phyloP scores from a whole-genome alignment of 2,888 invertebrate species.

The Lithophane semibrunnea region DNA sequence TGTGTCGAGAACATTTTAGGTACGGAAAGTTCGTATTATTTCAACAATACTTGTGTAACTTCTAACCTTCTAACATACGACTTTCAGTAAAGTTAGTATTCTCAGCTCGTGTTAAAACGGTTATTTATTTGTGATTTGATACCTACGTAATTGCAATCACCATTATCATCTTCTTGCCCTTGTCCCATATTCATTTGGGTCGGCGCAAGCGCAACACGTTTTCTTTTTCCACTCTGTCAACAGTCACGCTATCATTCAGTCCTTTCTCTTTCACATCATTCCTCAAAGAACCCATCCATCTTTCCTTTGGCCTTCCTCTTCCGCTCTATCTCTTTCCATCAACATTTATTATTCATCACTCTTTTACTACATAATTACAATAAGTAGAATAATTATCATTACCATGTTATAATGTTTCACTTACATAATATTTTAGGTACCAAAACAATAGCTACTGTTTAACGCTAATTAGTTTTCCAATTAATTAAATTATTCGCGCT shows the following conservation, averaged over 20 bases:
- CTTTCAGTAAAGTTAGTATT: conserved; percentile 6
- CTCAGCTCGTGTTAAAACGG: not conserved
- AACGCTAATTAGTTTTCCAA: conserved; percentile 12
- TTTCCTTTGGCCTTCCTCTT: no score
- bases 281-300: no score
- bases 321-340: no score
- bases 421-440: not conserved
- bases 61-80: conserved; percentile 17
- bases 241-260: no score
- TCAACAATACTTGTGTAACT: conserved; percentile 38
- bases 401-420: not conserved
- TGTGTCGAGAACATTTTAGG: conserved; percentile 51
- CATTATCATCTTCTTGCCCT: no score
- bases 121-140: conserved; percentile 17
- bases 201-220: no score
- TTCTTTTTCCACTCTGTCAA: no score
- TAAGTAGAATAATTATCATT: not conserved
- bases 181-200: no score
- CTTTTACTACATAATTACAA: not conserved
- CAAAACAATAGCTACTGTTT: not conserved
- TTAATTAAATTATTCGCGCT: not conserved
- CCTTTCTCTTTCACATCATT: no score
- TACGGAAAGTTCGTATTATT: conserved; percentile 41
- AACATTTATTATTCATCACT: no score
- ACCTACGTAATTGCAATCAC: not conserved